Conservation (phyloP, 2,113 vertebrate genomes). For the Archocentrus centrarchus region DNA sequence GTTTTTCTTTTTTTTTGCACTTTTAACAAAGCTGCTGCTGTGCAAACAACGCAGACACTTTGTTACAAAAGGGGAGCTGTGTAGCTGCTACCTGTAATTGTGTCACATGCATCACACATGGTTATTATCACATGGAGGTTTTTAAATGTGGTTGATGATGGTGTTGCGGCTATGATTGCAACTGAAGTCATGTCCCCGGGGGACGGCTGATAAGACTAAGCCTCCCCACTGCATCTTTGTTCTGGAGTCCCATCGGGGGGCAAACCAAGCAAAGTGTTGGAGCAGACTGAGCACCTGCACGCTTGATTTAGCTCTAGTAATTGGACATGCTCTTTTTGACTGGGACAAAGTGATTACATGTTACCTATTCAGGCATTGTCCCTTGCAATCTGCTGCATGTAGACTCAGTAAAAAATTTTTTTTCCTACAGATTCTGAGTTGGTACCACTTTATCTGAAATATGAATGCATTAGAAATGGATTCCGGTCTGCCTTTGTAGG, state of each 20-base stretch:
- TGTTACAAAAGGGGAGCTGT: not conserved
- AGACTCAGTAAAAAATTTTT: slow-evolving; percentile 2
- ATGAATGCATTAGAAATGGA: slow-evolving; percentile 39
- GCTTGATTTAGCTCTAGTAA: slow-evolving; percentile 78
- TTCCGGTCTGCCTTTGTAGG: slow-evolving; percentile 49
- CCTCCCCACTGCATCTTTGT: slow-evolving; percentile 64
- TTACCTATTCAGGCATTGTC: slow-evolving; percentile 70
- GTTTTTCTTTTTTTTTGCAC: not conserved
- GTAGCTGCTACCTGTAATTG: slow-evolving; percentile 24
- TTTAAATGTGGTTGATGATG: slow-evolving; percentile 47
- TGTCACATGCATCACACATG: slow-evolving; percentile 13
- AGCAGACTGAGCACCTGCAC: slow-evolving; percentile 63
- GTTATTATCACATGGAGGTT: slow-evolving; percentile 50
- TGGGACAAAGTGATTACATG: slow-evolving; percentile 79
- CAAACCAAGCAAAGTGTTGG: slow-evolving; percentile 68
- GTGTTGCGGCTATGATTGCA: slow-evolving; percentile 38
- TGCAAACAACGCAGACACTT: slow-evolving; percentile 28
- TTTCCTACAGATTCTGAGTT: slow-evolving; percentile 27
- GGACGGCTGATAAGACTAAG: slow-evolving; percentile 62
- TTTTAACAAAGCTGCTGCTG: slow-evolving; percentile 44
- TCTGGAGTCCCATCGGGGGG: slow-evolving; percentile 64
- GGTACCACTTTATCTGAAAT: slow-evolving; percentile 15
- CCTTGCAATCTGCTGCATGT: slow-evolving; percentile 45
- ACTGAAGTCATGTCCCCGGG: slow-evolving; percentile 52
- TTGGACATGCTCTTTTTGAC: slow-evolving; percentile 80